These are phyloP conservation scores for Rhinatrema bivittatum DNA, from an alignment of 2,797 vertebrate genomes.

Conservation along the genomic window DNA sequence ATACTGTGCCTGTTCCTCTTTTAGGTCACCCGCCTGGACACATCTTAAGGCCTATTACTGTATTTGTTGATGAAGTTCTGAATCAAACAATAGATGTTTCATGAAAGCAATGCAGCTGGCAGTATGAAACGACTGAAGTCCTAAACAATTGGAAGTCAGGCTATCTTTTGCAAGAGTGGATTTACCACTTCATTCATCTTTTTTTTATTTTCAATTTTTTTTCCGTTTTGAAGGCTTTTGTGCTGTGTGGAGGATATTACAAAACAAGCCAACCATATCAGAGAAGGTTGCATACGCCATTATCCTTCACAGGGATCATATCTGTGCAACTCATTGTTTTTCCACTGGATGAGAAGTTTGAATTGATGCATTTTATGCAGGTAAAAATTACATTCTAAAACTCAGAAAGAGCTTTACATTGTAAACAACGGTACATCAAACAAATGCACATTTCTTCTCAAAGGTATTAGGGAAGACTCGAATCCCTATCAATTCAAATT, in stretches of 20 bases:
- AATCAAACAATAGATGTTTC: too few species aligned
- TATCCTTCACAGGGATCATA: constrained; percentile 15
- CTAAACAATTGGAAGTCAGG: too few species aligned
- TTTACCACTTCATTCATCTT: constrained; percentile 6
- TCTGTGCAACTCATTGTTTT: constrained; percentile 24
- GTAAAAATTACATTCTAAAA: constrained; percentile 26
- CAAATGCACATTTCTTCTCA: constrained; percentile 13
- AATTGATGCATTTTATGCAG: constrained; percentile 22
- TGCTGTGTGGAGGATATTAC: constrained; percentile 4
- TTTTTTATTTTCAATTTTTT: too few species aligned
- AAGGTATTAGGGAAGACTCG: constrained; percentile 19
- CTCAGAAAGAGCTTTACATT: constrained; percentile 18
- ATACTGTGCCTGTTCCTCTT: background rate
- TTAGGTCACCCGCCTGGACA: too few species aligned
- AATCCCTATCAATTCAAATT: constrained; percentile 6
- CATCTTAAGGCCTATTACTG: too few species aligned
- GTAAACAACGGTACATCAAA: constrained; percentile 28
- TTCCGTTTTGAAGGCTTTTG: background rate
- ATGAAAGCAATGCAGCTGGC: too few species aligned
- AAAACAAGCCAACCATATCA: constrained; percentile 8
- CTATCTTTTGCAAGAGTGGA: too few species aligned
- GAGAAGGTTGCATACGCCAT: background rate
- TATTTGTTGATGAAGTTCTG: too few species aligned
- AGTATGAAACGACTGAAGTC: too few species aligned
- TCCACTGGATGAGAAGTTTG: constrained; percentile 12